Base-by-base conservation (phyloP, 2,113 vertebrate genomes). In the Leuciscus idus region DNA sequence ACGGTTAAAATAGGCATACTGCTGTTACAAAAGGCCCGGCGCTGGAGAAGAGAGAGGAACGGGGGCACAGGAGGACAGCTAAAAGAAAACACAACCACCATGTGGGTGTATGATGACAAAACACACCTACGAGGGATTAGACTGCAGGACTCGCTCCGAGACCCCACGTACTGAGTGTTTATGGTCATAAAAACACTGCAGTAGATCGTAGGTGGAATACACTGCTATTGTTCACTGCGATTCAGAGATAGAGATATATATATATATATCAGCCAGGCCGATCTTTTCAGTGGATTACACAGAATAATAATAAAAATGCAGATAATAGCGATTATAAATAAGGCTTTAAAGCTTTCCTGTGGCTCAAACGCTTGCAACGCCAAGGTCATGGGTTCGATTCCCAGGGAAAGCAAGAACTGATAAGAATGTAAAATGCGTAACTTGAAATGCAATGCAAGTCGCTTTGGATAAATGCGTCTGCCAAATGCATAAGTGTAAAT, bases 31-130 rank as follows among this genome's bases (percentile, higher is more conserved):
- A 80, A 80, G 57, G 1, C 4, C 28, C 48, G 21, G 57, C 61
- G 77, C 30, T 62, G 77, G 30, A 80, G 52, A 39, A 61, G 77
- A 80, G 77, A 55, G 28, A 33, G 76, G 26, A 59, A 36, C 4
- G 48, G 76, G 76, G 76, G 76, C 76, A 57, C 30, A 21, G 55
- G 62, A 82, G 62, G 80, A 82, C 15, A 17, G 46, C 46, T 33
- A 68, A 48, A 28, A 82, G 19, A 26, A 81, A 81, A 81, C 62
- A 79, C 76, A 81, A 55, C 75, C 46, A 81, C 33, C 59, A 26
- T 64, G 80, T 82, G 80, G 80, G 80, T 30, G 80, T 82, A 46
- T 82, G 80, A 68, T 70, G 80, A 68, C 43, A 70, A 68, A 82
- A 82, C 4, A 82, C 80, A 66, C 80, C 62, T 70, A 82, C 80